These are phyloP conservation scores for Albula glossodonta DNA, from an alignment of 2,113 vertebrate species.

Conservation along the genomic window DNA sequence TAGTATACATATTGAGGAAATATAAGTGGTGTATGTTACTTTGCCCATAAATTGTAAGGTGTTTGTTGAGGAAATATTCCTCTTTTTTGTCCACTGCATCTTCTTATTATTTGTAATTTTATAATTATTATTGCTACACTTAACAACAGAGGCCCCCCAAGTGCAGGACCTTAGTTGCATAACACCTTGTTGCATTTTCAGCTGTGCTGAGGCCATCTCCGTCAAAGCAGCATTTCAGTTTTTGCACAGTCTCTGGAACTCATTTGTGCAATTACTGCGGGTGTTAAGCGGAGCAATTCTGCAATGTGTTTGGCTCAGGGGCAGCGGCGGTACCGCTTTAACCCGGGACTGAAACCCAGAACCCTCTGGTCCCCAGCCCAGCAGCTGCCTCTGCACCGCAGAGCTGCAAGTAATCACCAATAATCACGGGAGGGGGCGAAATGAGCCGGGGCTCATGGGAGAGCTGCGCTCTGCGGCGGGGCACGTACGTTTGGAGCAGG, in stretches of 20 bases:
- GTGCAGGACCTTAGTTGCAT: neutral
- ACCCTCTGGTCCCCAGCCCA: neutral
- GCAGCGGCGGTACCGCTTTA: neutral
- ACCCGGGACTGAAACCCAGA: neutral
- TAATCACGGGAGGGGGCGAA: conserved; percentile 26
- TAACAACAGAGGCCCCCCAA: neutral
- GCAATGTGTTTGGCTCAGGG: conserved; percentile 9
- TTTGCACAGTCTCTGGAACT: conserved; percentile 10
- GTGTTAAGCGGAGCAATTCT: neutral
- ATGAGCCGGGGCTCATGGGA: conserved; percentile 6
- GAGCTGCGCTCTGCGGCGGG: neutral
- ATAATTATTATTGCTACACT: too few relatives aligned
- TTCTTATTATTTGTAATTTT: too few relatives aligned
- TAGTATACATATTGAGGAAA: too few relatives aligned
- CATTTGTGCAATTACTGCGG: neutral
- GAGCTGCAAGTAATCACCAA: neutral
- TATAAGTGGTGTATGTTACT: too few relatives aligned
- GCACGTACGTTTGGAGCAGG: neutral
- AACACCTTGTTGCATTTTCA: neutral
- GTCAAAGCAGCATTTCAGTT: neutral
- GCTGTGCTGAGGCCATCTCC: neutral
- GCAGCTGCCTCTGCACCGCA: neutral
- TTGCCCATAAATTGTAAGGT: too few relatives aligned
- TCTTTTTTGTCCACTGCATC: too few relatives aligned
- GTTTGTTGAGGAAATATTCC: too few relatives aligned